Base-by-base conservation (phyloP, 1,140 invertebrate genomes). In the Nomia melanderi region DNA sequence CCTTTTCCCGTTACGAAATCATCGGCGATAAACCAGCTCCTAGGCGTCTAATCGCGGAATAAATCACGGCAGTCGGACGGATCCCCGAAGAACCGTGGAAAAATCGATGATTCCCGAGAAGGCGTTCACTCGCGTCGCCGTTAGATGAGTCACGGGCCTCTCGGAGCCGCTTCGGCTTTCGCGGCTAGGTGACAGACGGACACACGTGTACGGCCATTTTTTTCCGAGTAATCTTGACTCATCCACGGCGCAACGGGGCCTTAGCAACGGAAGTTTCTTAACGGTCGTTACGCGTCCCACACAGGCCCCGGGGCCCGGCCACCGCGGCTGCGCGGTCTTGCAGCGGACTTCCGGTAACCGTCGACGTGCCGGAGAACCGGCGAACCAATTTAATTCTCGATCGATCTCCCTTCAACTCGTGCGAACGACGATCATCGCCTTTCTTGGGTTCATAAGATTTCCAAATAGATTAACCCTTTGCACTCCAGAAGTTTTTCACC, bases 211-310 rank as follows among this genome's bases (percentile, higher is more conserved):
- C 36, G 12, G 41, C 23, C 54, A n/a, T 29, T 65, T 60, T 67
- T 63, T 63, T 65, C 70, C 23, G 33, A 47, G 73, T 54, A 84
- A 80, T 83, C 73, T 76, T 69, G 77, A 76, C 36, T 84, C 81
- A 73, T 64, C 63, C 65, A 36, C 23, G 27, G 25, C n/a, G n/a
- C n/a, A n/a, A n/a, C 62, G 60, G 27, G 53, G 33, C 33, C 66
- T 53, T 65, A 23, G 62, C 8, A 50, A 25, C 80, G 80, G 79
- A 82, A 82, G 67, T 78, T 73, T 57, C 75, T 78, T 75, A 81
- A 81, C 65, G 79, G 69, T 50, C 50, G 74, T 77, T 78, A 53
- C 76, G 36, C 66, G 23, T 25, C 36, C 23, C 60, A 31, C 53
- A 59, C 59, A 36, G 56, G 11, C 1, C 1, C 8, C 1, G 23